A percentile compares a stretch with the other conserved stretches of the same genome.
Evolutionary conservation across 2,888 invertebrate species (phyloP).

Genomic region (Polyommatus icarus): DNA sequence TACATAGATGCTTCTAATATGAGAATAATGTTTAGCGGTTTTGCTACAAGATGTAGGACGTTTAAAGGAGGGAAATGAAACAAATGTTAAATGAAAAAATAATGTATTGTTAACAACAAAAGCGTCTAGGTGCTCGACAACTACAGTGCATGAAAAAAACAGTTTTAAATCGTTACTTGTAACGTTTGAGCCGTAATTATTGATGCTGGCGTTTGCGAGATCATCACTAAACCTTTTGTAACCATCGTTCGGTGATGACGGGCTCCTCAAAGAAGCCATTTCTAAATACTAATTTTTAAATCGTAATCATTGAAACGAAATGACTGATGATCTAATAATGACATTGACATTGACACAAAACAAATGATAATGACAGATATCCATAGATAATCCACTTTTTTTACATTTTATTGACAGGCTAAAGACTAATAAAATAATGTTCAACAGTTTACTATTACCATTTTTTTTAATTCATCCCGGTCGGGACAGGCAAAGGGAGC

Average conservation of each 20-base stretch:
- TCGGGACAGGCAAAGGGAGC: too few species aligned
- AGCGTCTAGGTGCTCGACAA: conserved; percentile 68
- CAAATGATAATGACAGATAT: conserved; percentile 1
- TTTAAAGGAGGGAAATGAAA: conserved; percentile 62
- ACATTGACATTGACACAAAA: conserved; percentile 34
- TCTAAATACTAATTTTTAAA: conserved; percentile 62
- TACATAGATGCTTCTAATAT: conserved; percentile 58
- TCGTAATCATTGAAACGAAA: conserved; percentile 33
- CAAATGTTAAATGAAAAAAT: conserved; percentile 67
- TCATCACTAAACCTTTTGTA: conserved; percentile 84
- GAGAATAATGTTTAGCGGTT: conserved; percentile 52
- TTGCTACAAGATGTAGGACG: conserved; percentile 46
- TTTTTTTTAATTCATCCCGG: too few species aligned
- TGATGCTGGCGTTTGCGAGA: conserved; percentile 76
- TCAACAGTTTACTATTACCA: neutral
- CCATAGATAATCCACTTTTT: neutral
- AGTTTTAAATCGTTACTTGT: conserved; percentile 79
- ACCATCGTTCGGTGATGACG: conserved; percentile 82
- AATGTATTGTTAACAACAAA: conserved; percentile 75
- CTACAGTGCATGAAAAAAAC: conserved; percentile 73
- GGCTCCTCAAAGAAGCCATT: conserved; percentile 80
- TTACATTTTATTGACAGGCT: neutral
- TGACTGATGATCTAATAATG: conserved; percentile 34
- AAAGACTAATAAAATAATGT: neutral
- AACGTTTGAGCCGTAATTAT: conserved; percentile 83